Conservation (phyloP, 2,797 vertebrate genomes). For the Phoeniculus purpureus region DNA sequence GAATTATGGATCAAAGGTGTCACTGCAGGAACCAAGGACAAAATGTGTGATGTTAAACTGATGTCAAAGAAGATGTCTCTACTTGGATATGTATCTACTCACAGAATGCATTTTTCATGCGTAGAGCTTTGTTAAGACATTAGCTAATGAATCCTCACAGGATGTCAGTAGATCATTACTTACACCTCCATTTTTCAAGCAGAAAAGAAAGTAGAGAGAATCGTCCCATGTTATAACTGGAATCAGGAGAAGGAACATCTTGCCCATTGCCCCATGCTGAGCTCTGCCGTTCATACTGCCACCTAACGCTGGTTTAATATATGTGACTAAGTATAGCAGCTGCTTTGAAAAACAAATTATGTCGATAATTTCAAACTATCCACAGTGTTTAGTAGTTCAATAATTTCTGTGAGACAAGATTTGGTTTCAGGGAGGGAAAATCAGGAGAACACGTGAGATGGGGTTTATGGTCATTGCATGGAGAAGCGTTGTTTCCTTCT, state of each 20-base stretch:
- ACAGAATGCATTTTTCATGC: neutral
- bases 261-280: neutral
- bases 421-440: neutral
- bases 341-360: neutral
- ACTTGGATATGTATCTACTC: constrained; percentile 7
- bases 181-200: neutral
- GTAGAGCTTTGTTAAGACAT: neutral
- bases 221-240: neutral
- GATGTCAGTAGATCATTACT: neutral
- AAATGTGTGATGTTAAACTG: constrained; percentile 24
- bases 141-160: constrained; percentile 45
- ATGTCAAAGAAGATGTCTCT: constrained; percentile 32
- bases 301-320: constrained; percentile 41
- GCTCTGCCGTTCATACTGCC: constrained; percentile 49
- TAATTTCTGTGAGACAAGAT: neutral
- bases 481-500: neutral
- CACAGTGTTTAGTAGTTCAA: neutral
- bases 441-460: neutral
- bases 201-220: neutral
- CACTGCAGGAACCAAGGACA: constrained; percentile 46
- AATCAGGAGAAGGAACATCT: neutral
- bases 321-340: neutral
- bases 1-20: constrained; percentile 59
- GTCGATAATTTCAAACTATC: neutral
- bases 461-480: neutral